Evolutionary conservation across 1,140 invertebrate genomes (phyloP).

Genomic region (Protaetia brevitarsis): DNA sequence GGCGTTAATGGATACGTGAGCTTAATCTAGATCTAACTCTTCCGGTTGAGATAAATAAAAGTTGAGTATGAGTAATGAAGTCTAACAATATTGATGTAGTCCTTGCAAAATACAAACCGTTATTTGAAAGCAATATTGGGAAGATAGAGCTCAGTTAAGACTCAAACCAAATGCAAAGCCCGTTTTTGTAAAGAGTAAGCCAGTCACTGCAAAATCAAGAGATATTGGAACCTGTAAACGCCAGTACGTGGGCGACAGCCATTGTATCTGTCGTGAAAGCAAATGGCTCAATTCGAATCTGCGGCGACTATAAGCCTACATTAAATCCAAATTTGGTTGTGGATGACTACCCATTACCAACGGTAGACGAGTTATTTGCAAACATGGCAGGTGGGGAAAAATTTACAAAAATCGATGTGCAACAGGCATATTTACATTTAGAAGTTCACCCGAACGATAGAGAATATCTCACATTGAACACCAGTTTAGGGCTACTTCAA

Average conservation of each 20-base stretch:
- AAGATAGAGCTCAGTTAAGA: not conserved
- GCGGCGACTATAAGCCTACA: slow-evolving; percentile 40
- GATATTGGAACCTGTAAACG: slow-evolving; percentile 30
- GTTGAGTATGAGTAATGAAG: slow-evolving; percentile 1
- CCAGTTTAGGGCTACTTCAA: slow-evolving; percentile 2
- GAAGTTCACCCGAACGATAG: not conserved
- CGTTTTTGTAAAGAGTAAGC: slow-evolving; percentile 34
- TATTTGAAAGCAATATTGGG: slow-evolving; percentile 2
- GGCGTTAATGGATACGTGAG: slow-evolving; percentile 11
- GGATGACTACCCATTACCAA: slow-evolving; percentile 43
- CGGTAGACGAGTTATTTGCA: slow-evolving; percentile 40
- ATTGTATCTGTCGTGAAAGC: slow-evolving; percentile 37
- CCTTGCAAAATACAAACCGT: slow-evolving; percentile 2
- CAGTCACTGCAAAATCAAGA: slow-evolving; percentile 28
- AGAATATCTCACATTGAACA: slow-evolving; percentile 3
- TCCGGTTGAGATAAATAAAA: not conserved
- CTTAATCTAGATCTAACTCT: not conserved
- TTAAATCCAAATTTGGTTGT: slow-evolving; percentile 43
- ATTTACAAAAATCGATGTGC: slow-evolving; percentile 36
- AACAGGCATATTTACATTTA: slow-evolving; percentile 36
- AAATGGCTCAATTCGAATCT: slow-evolving; percentile 34
- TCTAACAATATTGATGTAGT: slow-evolving; percentile 3
- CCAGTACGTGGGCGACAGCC: slow-evolving; percentile 31
- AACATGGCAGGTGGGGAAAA: slow-evolving; percentile 34
- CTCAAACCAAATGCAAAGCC: not conserved